Base-by-base conservation (phyloP, 2,797 vertebrate genomes). In the Capromys pilorides region DNA sequence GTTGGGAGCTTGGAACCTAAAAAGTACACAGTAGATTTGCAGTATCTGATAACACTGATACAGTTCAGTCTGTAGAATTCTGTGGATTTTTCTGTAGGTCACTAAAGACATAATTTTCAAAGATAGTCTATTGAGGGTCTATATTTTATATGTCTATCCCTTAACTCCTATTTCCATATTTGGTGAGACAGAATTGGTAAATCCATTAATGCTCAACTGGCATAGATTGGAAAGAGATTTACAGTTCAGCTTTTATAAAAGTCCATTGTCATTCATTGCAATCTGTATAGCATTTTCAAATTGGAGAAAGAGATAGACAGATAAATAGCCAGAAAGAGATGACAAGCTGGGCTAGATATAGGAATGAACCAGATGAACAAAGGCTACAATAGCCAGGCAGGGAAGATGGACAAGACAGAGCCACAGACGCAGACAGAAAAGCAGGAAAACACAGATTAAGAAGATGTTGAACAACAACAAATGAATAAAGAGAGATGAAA, bases 241-340 rank as follows among this genome's bases (percentile, higher is more conserved):
- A 75, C 3, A 75, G 21, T 67, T 81, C 21, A 51, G 36, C 31
- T 91, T 51, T 86, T 95, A 82, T 90, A 78, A 94, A 94, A 95
- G 7, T 87, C 19, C 88, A 73, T 16, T 86, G 83, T 64, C 33
- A 92, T 91, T 95, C 82, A 69, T n/a, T 64, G 88, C 49, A 64
- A 3, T 75, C 9, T 92, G 49, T 39, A 49, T 92, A 94, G 36
- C 18, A 28, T 73, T 89, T 96, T 95, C 86, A 89, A 94, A 91
- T 33, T 62, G 28, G 73, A 94, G 5, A 59, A 73, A 90, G 64
- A 90, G 51, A 64, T 6, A 39, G 66, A 69, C 26, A 64, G 84
- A 54, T 31, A 88, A 16, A 69, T 91, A 49, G 45, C 41, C 41
- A 67, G 80, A 91, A 57, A 67, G 7, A 91, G n/a, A 77, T 14